Evolutionary conservation across 2,113 vertebrate species (phyloP), one percentile per base, ranked within the genome.

Genomic region (Tamias sibiricus): DNA sequence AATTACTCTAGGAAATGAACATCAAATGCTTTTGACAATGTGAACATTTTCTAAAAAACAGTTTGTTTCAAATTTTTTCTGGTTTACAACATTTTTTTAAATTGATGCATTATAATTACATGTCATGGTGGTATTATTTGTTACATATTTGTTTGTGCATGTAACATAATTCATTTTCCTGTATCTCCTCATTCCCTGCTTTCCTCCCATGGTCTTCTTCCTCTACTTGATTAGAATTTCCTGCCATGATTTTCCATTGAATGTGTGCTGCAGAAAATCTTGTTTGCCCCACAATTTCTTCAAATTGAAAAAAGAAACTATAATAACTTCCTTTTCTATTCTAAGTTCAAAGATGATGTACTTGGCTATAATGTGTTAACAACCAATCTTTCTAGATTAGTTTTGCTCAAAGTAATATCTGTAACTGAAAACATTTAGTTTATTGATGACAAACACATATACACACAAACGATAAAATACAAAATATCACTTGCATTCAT

Each of bases 1-100:
- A 82, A 91, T 49, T 54, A 59, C 42, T 35, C 40, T 80, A 72
- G 32, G 87, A 90, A 93, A 88, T 68, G 59, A 76, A 16, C 20
- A 47, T 49, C 26, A 14, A 6, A 14, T 62, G 32, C 20, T 96
- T 87, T 32, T 28, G 9, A 90, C 4, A 20, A n/a, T 76, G 24
- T 37, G 32, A 88, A 74, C 4, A 40, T 54, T 88, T 96, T 93
- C 75, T 85, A 75, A 75, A 88, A 95, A 57, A 22, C 0, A 76
- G 13, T 26, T 82, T 47, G 17, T 75, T 86, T 81, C n/a, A 40
- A 59, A 86, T 54, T 14, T 62, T 62, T 26, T 62, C 59, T 62
- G 59, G 59, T 62, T 62, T 26, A 4, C 9, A 62, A 26, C 24
- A 26, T 9, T 62, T 62, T 62, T 62, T 28, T 0, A 62, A 62